Evolutionary conservation across 2,113 vertebrate species (phyloP).

Genomic region (Hemiscyllium ocellatum): DNA sequence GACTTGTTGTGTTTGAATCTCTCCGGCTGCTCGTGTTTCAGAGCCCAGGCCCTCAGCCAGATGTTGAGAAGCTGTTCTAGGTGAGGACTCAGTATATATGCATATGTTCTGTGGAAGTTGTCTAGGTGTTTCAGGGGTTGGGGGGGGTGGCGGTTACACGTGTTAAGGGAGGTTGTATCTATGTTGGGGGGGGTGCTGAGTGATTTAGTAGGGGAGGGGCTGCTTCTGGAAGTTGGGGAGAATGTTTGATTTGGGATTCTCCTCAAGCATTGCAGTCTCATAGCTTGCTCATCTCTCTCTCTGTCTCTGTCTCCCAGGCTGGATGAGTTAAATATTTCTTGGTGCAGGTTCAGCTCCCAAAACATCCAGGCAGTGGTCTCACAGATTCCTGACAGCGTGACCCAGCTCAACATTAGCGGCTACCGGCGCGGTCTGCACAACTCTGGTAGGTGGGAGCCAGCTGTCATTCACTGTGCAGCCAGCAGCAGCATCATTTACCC

Average conservation of each 20-base stretch:
- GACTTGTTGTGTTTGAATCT: slow-evolving; percentile 72
- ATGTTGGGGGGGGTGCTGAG: neutral
- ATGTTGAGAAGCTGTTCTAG: slow-evolving; percentile 64
- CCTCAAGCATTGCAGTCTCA: neutral
- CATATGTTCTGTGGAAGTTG: no score
- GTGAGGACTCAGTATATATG: slow-evolving; percentile 51
- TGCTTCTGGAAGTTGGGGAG: neutral
- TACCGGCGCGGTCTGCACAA: slow-evolving; percentile 77
- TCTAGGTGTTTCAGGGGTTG: no score
- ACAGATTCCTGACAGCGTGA: slow-evolving; percentile 57
- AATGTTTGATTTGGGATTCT: neutral
- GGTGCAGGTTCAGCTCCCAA: slow-evolving; percentile 72
- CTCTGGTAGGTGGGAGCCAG: slow-evolving; percentile 55
- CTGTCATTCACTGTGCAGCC: no score
- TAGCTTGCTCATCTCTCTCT: neutral
- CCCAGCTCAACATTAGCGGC: slow-evolving; percentile 83
- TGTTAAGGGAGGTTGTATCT: neutral
- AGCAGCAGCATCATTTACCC: neutral
- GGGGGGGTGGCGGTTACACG: no score
- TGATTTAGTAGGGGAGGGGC: neutral
- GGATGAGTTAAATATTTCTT: slow-evolving; percentile 80
- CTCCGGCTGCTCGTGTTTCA: slow-evolving; percentile 74
- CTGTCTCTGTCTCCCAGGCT: slow-evolving; percentile 50
- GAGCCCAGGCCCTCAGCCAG: slow-evolving; percentile 56
- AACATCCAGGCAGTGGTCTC: slow-evolving; percentile 67